Evolutionary conservation across 2,888 invertebrate genomes (phyloP).

Genomic region (Amphipyra berbera): DNA sequence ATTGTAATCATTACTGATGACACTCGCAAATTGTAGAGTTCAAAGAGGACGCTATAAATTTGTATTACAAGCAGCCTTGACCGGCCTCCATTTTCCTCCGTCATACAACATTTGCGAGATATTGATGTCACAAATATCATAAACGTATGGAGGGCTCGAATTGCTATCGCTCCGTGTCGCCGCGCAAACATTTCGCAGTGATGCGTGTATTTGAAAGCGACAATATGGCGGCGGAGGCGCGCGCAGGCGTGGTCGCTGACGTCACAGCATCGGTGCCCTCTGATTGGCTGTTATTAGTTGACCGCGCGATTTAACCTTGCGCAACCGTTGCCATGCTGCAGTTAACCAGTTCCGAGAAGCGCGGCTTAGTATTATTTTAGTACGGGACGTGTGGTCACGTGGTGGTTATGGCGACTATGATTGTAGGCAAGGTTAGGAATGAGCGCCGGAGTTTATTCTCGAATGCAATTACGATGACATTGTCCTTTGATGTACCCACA

Average conservation of each 20-base stretch:
- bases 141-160: slow-evolving; percentile 66
- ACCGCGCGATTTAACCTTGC: slow-evolving; percentile 84
- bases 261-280: slow-evolving; percentile 75
- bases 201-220: slow-evolving; percentile 71
- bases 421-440: slow-evolving; percentile 51
- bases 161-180: slow-evolving; percentile 60
- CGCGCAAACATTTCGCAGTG: slow-evolving; percentile 68
- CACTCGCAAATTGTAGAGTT: slow-evolving; percentile 56
- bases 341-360: slow-evolving; percentile 78
- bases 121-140: slow-evolving; percentile 52
- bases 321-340: slow-evolving; percentile 86
- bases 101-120: slow-evolving; percentile 49
- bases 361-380: slow-evolving; percentile 73
- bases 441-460: slow-evolving; percentile 23
- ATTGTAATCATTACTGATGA: slow-evolving; percentile 6
- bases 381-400: slow-evolving; percentile 64
- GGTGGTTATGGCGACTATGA: slow-evolving; percentile 56
- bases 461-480: slow-evolving; percentile 20
- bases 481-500: slow-evolving; percentile 15
- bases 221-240: slow-evolving; percentile 86
- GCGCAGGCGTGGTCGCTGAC: slow-evolving; percentile 89
- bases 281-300: slow-evolving; percentile 77
- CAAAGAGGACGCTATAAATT: slow-evolving; percentile 57
- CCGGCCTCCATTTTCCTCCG: slow-evolving; percentile 63
- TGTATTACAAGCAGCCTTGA: slow-evolving; percentile 62